Evolutionary conservation across 1,140 invertebrate species (phyloP), one percentile per base, ranked within the genome.

Genomic region (Eriosoma lanigerum): DNA sequence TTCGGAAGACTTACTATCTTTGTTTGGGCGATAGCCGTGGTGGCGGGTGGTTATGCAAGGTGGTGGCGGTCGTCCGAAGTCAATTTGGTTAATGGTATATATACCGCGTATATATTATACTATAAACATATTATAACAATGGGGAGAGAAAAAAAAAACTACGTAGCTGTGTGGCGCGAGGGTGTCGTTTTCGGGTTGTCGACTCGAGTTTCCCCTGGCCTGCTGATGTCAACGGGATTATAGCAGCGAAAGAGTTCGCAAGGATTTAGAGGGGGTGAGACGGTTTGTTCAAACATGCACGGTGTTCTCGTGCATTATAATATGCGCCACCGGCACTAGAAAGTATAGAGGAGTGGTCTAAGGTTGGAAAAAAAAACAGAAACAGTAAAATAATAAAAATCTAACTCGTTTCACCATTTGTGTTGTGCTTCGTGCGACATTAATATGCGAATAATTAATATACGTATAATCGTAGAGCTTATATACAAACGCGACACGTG

Each of bases 81-180:
- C 75, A 78, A 78, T 78, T 78, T 78, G 75, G 75, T 78, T 78
- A 78, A 78, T 78, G 75, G 75, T 60, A 78, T 78, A 78, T 78
- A 38, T 66, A 72, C n/a, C 38, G 12, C 8, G 38, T 6, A 13
- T 52, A 50, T 50, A n/a, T 50, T 15, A 60, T 60, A 60, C 17
- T 60, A 50, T 50, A 46, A 17, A 24, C n/a, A 8, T 38, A 38
- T 38, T 38, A 38, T 38, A 38, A 38, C 32, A 8, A 38, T 3
- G 32, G 32, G 8, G 32, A 38, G 32, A 4, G 32, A 38, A 38
- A 38, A 38, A 38, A 38, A 38, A 38, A 38, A 8, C 8, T 38
- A 38, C 3, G 15, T 17, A 19, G 46, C 21, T 15, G n/a, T 32
- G 26, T 24, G 6, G 12, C 6, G 29, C n/a, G 48, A 76, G 50